Base-by-base conservation (phyloP, 2,113 vertebrate species). In the Budorcas taxicolor region DNA sequence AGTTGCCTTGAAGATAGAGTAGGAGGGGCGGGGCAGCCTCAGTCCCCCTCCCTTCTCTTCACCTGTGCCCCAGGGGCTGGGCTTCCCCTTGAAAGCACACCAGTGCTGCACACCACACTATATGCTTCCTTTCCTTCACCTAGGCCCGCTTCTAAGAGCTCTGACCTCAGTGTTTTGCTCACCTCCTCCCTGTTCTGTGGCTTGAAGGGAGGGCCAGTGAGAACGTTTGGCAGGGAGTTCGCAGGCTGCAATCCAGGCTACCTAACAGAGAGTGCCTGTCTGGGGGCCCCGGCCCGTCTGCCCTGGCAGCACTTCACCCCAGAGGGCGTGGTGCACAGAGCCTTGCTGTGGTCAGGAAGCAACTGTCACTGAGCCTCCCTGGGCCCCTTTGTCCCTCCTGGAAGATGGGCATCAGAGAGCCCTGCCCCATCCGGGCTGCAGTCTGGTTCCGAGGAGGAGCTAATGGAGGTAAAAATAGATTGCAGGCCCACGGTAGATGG, bases 381-480 rank as follows among this genome's bases (percentile, higher is more conserved):
- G 83, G 67, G 57, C 43, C 57, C 88, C 45, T 62, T 21, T 31
- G 21, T 52, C 57, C 64, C 47, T 92, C 47, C 15, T n/a, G 13
- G 43, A n/a, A 88, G 91, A 85, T 43, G 45, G 91, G 84, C 82
- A 89, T 91, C 87, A 3, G 21, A 3, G 21, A 23, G 86, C 29
- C 76, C 80, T 62, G 86, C 93, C 93, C 94, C 27, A 10, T 86
- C 93, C 91, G n/a, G 47, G 10, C 50, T 94, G 33, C 36, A 84
- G 14, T 64, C 53, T 92, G 93, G 89, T 45, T 95, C 89, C 21
- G 17, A 91, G 97, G 86, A 92, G 91, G 90, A 97, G 96, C 96
- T 97, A 94, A 64, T 93, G 78, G 88, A 80, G 83, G 76, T 96
- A 95, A 93, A 98, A 96, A 98, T 95, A 98, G 97, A 94, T 94